These are phyloP conservation scores for Cherax destructor DNA, from an alignment of 1,140 invertebrate genomes.

Conservation along the genomic window DNA sequence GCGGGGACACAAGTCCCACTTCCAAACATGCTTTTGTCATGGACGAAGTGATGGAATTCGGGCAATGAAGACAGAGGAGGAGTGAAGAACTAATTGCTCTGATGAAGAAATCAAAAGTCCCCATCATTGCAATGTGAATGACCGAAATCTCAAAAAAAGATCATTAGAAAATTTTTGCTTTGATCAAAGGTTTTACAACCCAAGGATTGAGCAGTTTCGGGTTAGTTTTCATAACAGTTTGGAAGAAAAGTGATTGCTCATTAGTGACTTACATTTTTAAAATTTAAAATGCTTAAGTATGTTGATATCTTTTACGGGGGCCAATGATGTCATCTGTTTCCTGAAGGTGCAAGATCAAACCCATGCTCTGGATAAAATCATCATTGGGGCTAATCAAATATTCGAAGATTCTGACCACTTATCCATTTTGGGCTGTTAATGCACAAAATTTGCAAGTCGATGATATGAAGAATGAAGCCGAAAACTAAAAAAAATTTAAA, in stretches of 20 bases:
- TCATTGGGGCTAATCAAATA: conserved; percentile 91
- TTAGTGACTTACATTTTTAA: too few species aligned
- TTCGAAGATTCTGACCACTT: conserved; percentile 93
- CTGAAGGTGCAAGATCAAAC: conserved; percentile 89
- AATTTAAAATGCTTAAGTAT: too few species aligned
- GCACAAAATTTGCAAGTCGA: conserved; percentile 76
- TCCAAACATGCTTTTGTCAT: conserved; percentile 83
- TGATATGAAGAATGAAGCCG: conserved; percentile 77
- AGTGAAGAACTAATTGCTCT: conserved; percentile 93
- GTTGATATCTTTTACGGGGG: conserved; percentile 80
- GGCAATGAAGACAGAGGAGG: conserved; percentile 99
- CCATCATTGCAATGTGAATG: conserved; percentile 99
- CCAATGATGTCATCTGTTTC: conserved; percentile 93
- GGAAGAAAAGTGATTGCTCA: too few species aligned
- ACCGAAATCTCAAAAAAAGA: conserved; percentile 96
- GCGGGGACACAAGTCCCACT: background rate
- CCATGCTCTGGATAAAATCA: conserved; percentile 88
- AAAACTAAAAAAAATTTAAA: conserved; percentile 86
- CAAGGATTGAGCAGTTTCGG: conserved; percentile 92
- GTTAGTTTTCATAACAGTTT: conserved; percentile 77
- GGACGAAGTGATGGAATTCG: conserved; percentile 99
- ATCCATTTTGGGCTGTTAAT: conserved; percentile 83
- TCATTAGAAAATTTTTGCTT: conserved; percentile 96
- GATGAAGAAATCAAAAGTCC: conserved; percentile 93
- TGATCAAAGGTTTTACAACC: conserved; percentile 87